Conservation (phyloP, 2,888 invertebrate species). For the Drosophila tripunctata region DNA sequence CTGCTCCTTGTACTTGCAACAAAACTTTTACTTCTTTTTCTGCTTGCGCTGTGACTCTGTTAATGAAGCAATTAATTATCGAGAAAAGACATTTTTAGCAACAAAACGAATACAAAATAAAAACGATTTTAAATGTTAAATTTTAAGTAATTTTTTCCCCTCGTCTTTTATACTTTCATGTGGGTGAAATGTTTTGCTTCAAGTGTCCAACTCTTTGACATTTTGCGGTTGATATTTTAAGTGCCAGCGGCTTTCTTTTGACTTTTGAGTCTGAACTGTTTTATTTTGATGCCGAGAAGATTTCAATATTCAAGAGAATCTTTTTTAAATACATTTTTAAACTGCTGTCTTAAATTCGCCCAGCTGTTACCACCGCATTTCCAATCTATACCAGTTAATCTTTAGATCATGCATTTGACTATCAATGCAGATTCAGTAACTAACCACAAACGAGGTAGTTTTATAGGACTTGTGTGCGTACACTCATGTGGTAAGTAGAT, state of each 20-base stretch:
- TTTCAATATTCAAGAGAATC: background rate
- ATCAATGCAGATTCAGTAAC: conserved; percentile 29
- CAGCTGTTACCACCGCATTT: conserved; percentile 13
- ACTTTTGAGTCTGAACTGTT: background rate
- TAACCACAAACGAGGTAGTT: conserved; percentile 37
- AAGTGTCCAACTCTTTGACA: conserved; percentile 76
- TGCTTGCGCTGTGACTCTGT: conserved; percentile 33
- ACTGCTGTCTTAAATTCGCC: background rate
- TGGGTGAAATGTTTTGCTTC: conserved; percentile 64
- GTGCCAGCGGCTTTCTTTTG: conserved; percentile 43
- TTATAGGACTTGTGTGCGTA: conserved; percentile 4
- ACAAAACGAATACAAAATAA: conserved; percentile 48
- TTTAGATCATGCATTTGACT: conserved; percentile 44
- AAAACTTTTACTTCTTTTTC: conserved; percentile 19
- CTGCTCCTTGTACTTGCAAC: conserved; percentile 14
- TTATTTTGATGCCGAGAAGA: background rate
- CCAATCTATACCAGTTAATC: conserved; percentile 56
- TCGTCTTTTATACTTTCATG: conserved; percentile 12
- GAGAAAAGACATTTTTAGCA: conserved; percentile 41
- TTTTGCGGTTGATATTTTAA: conserved; percentile 74
- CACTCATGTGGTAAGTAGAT: conserved; percentile 47
- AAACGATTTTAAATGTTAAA: conserved; percentile 43
- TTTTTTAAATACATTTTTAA: background rate
- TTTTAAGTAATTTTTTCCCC: conserved; percentile 42
- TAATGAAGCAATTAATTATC: conserved; percentile 79